phyloP scores from a whole-genome alignment of 2,797 vertebrate genomes.

The Myripristis jacobus region DNA sequence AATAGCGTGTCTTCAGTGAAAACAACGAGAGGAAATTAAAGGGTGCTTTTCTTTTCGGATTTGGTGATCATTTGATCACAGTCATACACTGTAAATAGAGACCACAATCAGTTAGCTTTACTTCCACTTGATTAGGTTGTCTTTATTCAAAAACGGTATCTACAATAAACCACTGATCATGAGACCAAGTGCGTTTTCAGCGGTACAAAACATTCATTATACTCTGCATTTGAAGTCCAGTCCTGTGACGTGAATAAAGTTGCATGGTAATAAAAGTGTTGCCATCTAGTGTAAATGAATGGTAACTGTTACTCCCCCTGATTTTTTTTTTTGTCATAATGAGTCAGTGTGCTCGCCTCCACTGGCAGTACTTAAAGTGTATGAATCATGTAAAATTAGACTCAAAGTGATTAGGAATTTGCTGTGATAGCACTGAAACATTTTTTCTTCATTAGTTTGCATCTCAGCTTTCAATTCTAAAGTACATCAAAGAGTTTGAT shows the following conservation, averaged over 20 bases:
- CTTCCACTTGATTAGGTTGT: background rate
- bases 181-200: background rate
- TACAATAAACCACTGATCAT: background rate
- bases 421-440: background rate
- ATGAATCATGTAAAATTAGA: background rate
- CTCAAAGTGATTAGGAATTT: background rate
- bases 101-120: background rate
- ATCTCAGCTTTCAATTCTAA: background rate
- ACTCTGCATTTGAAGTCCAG: background rate
- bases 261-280: conserved; percentile 29
- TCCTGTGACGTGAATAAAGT: conserved; percentile 12
- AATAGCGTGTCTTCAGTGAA: background rate
- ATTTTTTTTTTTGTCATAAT: background rate
- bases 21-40: background rate
- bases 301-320: conserved; percentile 9
- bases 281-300: conserved; percentile 71
- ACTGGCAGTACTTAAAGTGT: background rate
- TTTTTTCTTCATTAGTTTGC: conserved; percentile 4
- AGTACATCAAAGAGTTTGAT: background rate
- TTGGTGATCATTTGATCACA: background rate
- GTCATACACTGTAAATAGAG: too few relatives aligned
- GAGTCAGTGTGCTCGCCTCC: too few relatives aligned
- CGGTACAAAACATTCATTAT: background rate
- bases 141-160: background rate
- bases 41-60: background rate